Evolutionary conservation across 2,888 invertebrate species (phyloP), one percentile per base, ranked within the genome.

Genomic region (Pogonocherus hispidulus): DNA sequence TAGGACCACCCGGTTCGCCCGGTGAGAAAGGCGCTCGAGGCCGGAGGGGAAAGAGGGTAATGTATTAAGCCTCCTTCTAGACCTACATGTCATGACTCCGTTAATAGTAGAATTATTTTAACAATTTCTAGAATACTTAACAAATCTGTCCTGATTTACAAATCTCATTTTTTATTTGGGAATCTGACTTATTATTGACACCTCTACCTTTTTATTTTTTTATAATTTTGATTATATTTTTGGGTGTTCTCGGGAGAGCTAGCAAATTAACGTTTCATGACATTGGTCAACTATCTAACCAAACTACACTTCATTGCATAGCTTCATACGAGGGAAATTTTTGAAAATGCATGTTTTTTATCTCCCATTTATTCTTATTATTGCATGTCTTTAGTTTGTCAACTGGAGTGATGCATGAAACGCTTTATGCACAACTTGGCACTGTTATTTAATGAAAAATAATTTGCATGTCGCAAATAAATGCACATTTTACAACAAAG

Each of bases 31-130:
- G 97, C 84, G 90, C 93, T 79, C 90, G 96, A 84, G 97, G 97
- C 85, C 95, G 95, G 86, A 92, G 94, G 87, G 96, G 96, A 89
- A 96, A 96, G 89, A 90, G 94, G 94, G 96, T 96, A 94, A 92
- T 89, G 89, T 86, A 81, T 74, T 63, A 41, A 59, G 19, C 47
- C 41, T 46, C 54, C 22, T 70, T 62, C 59, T 65, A 70, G 54
- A 52, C 59, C 71, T 60, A 63, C 56, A 67, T 71, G 66, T 68
- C 69, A 74, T 67, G 60, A 63, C 44, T 63, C 19, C 51, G 59
- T 69, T 66, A 59, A 66, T 62, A 32, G 41, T 41, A 41, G n/a
- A 27, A 22, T 2, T 23, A 47, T 1, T 59, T 46, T 46, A 57
- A 57, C 44, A 49, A 49, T 16, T 41, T 6, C 5, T 16, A 46